Evolutionary conservation across 2,888 invertebrate genomes (phyloP), one percentile per base, ranked within the genome.

Genomic region (Callimorpha dominula): DNA sequence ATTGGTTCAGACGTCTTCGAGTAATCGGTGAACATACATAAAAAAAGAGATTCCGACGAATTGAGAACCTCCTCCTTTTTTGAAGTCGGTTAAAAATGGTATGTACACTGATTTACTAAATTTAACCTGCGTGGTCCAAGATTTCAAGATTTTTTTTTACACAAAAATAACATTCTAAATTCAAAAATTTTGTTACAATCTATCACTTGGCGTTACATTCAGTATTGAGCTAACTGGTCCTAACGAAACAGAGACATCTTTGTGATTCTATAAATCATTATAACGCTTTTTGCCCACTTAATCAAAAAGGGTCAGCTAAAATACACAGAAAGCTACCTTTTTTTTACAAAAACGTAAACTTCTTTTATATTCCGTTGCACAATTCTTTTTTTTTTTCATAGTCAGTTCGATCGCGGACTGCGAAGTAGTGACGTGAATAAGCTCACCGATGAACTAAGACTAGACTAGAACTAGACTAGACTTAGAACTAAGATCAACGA

Each of bases 341-440:
- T 60, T 31, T 4, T 31, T 60, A 60, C 60, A 60, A 60, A 14
- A 60, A 60, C 12, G 12, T 60, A 11, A 5, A 60, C 60, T 60
- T 60, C 12, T 31, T 60, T 54, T 52, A 15, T 42, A 52, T 50
- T 42, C 17, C 31, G 54, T 20, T 54, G 70, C 70, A 70, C 54
- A 31, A 54, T 43, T 54, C 12, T 60, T 60, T 60, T 54, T n/a
- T 15, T 52, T 60, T 60, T 31, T 8, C 43, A 40, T 14, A 65
- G 65, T 42, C 60, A 20, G 14, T 46, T 14, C 14, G 20, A 9
- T 31, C 46, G 49, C 54, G n/a, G 52, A 42, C 52, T 57, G 67
- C 5, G 62, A 67, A 73, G 67, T 63, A 69, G 40, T 46, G 73
- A 70, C 73, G 52, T 81, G 74, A 85, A 85, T 72, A 72, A n/a